These are phyloP conservation scores for Synaphobranchus kaupii DNA, from an alignment of 2,797 vertebrate species.

Conservation along the genomic window DNA sequence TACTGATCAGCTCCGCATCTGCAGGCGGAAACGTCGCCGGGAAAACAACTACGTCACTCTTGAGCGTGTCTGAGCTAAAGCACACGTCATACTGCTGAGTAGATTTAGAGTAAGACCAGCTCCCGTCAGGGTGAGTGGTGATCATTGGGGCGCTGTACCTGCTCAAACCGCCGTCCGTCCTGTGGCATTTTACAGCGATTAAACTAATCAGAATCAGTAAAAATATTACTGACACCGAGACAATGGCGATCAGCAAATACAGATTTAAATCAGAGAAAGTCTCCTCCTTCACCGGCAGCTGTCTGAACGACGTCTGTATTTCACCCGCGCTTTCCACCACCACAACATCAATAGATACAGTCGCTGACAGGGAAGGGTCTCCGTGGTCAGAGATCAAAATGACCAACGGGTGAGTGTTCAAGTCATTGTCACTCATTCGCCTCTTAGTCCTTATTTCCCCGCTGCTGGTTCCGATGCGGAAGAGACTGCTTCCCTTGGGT, in stretches of 20 bases:
- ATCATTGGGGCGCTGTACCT: constrained; percentile 38
- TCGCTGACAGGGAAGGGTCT: constrained; percentile 57
- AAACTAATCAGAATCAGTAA: constrained; percentile 14
- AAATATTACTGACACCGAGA: constrained; percentile 9
- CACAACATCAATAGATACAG: constrained; percentile 56
- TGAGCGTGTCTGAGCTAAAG: constrained; percentile 39
- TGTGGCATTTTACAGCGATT: constrained; percentile 16
- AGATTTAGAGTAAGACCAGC: constrained; percentile 40
- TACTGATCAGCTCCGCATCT: constrained; percentile 4
- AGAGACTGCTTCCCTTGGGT: constrained; percentile 59
- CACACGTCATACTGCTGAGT: constrained; percentile 44
- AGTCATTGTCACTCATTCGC: constrained; percentile 61
- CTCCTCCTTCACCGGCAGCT: not conserved
- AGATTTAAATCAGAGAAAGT: constrained; percentile 5
- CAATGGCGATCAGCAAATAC: constrained; percentile 13
- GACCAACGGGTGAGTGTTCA: constrained; percentile 57
- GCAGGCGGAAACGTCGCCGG: not conserved
- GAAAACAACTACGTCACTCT: constrained; percentile 65
- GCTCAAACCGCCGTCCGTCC: constrained; percentile 18
- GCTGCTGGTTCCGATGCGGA: constrained; percentile 59
- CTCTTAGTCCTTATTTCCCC: constrained; percentile 65
- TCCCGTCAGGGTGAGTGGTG: constrained; percentile 41
- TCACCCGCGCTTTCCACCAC: constrained; percentile 48
- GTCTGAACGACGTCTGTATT: constrained; percentile 47
- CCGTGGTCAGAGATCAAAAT: constrained; percentile 65